Base-by-base conservation (phyloP, 2,888 invertebrate species). In the Ochropleura leucogaster region DNA sequence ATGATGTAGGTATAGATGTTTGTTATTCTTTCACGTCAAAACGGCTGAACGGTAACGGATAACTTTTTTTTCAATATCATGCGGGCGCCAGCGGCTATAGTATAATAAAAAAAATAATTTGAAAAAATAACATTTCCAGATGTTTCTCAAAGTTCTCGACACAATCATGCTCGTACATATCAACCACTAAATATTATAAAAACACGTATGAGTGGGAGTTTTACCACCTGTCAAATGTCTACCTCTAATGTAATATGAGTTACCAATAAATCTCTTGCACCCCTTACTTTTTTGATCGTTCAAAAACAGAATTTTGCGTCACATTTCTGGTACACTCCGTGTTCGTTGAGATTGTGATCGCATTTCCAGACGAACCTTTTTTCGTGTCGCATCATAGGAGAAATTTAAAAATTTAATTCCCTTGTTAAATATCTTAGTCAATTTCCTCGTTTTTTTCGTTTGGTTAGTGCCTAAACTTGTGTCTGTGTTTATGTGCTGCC, bases 191-290 rank as follows among this genome's bases (percentile, higher is more conserved):
- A 20, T 55, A n/a, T 57, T 55, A n/a, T 57, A 30, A 16, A 14
- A 16, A 16, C 16, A 57, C 30, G 16, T 3, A 30, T 30, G 16
- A 30, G 7, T 14, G n/a, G 44, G 16, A 60, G 9, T 30, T 18
- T n/a, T 46, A 55, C 14, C 68, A 80, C 55, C 67, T 68, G 71
- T 68, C 81, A 51, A 72, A 73, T 46, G 62, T 77, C 49, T 66
- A 68, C 60, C 78, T 77, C 66, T 66, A 74, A 68, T 62, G 68
- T 59, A 55, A 77, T 68, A 57, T 72, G 68, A 59, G 30, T 46
- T 53, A 49, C 49, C 68, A 72, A 82, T 82, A 82, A 80, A 80
- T 80, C 66, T 72, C 46, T 20, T n/a, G n/a, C 62, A 57, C 49
- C 80, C 72, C 49, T 76, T 49, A 60, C 20, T 59, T 69, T 59